Percentiles rank a stretch among this genome's conserved stretches.
Evolutionary conservation across 2,797 vertebrate genomes (phyloP).

Genomic region (Perdix hodgsoniae): DNA sequence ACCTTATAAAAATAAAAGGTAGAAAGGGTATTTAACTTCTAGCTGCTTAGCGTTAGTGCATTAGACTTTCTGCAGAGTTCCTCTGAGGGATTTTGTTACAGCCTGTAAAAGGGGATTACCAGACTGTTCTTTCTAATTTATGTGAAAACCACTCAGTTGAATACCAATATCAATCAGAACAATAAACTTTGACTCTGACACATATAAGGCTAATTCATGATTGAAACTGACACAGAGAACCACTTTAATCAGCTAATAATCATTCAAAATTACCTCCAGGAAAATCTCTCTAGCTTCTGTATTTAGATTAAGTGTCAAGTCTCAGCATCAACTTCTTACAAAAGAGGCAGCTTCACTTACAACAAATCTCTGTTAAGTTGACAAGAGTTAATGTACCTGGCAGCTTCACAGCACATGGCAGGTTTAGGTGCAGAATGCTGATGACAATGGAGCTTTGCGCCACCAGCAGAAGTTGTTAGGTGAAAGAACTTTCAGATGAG

Average conservation of each 20-base stretch:
- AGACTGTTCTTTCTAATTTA: constrained; percentile 24
- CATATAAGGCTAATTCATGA: constrained; percentile 25
- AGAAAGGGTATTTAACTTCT: constrained; percentile 1
- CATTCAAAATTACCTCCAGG: constrained; percentile 55
- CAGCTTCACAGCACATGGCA: constrained; percentile 2
- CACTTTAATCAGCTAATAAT: constrained; percentile 76
- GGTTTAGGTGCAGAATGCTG: constrained; percentile 12
- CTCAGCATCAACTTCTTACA: neutral
- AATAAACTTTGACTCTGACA: constrained; percentile 29
- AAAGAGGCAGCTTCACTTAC: constrained; percentile 24
- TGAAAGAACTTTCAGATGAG: constrained; percentile 10
- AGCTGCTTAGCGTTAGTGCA: neutral
- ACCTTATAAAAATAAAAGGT: constrained; percentile 24
- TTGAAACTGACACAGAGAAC: constrained; percentile 64
- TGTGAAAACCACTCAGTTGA: constrained; percentile 34
- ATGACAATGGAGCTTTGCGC: constrained; percentile 7
- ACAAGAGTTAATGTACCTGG: constrained; percentile 26
- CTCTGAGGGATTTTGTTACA: constrained; percentile 1
- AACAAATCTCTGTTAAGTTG: constrained; percentile 20
- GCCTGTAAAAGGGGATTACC: neutral
- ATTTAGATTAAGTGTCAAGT: constrained; percentile 65
- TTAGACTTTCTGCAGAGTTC: neutral
- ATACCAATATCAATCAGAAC: constrained; percentile 41
- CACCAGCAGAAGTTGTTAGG: constrained; percentile 11
- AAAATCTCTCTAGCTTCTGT: constrained; percentile 45